These are phyloP conservation scores for Centrocercus urophasianus DNA, from an alignment of 2,113 vertebrate genomes.

Conservation along the genomic window DNA sequence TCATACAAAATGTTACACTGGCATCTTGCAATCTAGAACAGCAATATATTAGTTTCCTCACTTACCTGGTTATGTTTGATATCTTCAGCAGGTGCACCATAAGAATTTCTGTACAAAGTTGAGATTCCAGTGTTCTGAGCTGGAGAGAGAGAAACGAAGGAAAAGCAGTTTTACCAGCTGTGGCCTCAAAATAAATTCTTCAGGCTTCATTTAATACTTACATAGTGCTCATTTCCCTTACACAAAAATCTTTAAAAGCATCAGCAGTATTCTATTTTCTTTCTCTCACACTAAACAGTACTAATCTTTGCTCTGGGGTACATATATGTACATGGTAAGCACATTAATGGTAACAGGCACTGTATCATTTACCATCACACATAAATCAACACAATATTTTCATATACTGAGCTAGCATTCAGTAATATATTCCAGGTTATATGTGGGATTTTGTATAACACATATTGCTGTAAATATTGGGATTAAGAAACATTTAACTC, in stretches of 20 bases:
- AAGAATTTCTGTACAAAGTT: slow-evolving; percentile 96
- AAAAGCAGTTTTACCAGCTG: slow-evolving; percentile 33
- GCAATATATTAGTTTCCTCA: background rate
- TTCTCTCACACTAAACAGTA: background rate
- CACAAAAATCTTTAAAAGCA: background rate
- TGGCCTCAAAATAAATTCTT: background rate
- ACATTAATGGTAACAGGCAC: background rate
- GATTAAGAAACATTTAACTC: background rate
- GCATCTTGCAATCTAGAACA: background rate
- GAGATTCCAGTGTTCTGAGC: slow-evolving; percentile 94
- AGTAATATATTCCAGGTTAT: background rate
- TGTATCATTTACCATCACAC: background rate
- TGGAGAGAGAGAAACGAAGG: slow-evolving; percentile 63
- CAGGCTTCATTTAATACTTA: background rate
- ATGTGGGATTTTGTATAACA: background rate
- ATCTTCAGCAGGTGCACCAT: slow-evolving; percentile 92
- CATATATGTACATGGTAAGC: background rate
- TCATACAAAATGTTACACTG: accelerated
- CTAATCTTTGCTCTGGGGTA: background rate
- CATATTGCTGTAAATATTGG: background rate
- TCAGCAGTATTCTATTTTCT: background rate
- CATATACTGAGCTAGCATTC: background rate
- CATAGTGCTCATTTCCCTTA: background rate
- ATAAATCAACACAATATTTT: background rate
- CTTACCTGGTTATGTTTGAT: slow-evolving; percentile 96